Evolutionary conservation across 1,140 invertebrate genomes (phyloP), one percentile per base, ranked within the genome.

Genomic region (Drosophila pseudoananassae): DNA sequence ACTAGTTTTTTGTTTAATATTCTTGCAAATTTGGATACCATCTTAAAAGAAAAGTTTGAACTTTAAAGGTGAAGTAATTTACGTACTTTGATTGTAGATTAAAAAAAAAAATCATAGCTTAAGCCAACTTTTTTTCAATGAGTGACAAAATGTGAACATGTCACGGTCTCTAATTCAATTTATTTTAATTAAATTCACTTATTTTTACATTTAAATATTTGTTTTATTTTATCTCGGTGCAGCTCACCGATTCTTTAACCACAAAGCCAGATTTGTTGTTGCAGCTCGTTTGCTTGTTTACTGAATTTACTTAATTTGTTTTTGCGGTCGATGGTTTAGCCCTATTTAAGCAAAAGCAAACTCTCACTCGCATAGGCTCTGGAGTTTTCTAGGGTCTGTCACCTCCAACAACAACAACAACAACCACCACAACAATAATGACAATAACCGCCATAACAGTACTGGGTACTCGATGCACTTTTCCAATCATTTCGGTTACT

Each of bases 221-320:
- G 33, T 36, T 36, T 36, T 36, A 12, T 12, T 47, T 72, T 72
- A 47, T 61, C 31, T 9, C 49, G 25, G 70, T 76, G 59, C 10
- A 61, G 36, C 40, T 6, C 14, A 14, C 4, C n/a, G 31, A 43
- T 76, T 75, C 54, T 60, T 58, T 57, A 49, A 50, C 61, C 56
- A 45, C 56, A 45, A 60, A 47, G 43, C 23, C 61, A 40, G 57
- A 66, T 61, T 65, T 61, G 43, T 65, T 61, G 5, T 5, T 27
- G 25, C 6, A 6, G 20, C 56, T 65, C 10, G 46, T 63, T 51
- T 43, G 33, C 63, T 43, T 75, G 60, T 38, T 75, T 52, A 27
- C 46, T 73, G 51, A 52, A 72, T 73, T 74, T 74, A 75, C 70
- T 74, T 74, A 74, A 74, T 74, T 74, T 73, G 71, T 74, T 74